Conservation (phyloP, 2,113 vertebrate genomes). For the Setophaga kirtlandii region DNA sequence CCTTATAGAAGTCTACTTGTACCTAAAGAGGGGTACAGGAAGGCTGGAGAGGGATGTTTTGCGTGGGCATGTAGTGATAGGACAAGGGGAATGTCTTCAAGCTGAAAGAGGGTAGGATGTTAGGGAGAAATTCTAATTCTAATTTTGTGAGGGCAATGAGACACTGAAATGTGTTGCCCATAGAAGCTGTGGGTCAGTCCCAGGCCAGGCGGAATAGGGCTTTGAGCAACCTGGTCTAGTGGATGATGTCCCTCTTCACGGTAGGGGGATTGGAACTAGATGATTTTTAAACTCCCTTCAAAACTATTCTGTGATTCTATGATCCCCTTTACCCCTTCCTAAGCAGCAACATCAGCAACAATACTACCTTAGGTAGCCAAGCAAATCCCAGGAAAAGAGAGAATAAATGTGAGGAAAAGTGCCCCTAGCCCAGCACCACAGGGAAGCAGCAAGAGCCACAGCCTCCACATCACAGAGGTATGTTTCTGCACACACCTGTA, state of each 20-base stretch:
- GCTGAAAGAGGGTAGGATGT: not conserved
- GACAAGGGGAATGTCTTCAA: not conserved
- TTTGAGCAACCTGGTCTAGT: not conserved
- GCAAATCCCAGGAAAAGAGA: not conserved
- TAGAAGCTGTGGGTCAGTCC: not conserved
- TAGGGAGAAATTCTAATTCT: not conserved
- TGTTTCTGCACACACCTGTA: not conserved
- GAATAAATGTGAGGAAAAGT: not conserved
- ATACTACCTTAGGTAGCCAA: not conserved
- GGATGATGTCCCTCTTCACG: not conserved
- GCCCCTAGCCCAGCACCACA: not conserved
- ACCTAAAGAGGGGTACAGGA: not conserved
- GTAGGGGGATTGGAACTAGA: not conserved
- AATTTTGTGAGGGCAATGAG: not conserved
- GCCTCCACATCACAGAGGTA: not conserved
- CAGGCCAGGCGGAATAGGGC: not conserved
- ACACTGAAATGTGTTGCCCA: not conserved
- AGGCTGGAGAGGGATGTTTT: not conserved
- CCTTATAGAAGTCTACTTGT: not conserved
- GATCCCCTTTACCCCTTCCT: not conserved
- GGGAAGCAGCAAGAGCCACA: not conserved
- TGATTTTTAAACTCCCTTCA: not conserved
- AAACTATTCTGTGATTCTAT: not conserved
- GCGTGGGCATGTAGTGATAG: accelerated
- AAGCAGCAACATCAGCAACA: not conserved